Evolutionary conservation across 2,797 vertebrate genomes (phyloP), one percentile per base, ranked within the genome.

Genomic region (Lithobates sylvaticus): DNA sequence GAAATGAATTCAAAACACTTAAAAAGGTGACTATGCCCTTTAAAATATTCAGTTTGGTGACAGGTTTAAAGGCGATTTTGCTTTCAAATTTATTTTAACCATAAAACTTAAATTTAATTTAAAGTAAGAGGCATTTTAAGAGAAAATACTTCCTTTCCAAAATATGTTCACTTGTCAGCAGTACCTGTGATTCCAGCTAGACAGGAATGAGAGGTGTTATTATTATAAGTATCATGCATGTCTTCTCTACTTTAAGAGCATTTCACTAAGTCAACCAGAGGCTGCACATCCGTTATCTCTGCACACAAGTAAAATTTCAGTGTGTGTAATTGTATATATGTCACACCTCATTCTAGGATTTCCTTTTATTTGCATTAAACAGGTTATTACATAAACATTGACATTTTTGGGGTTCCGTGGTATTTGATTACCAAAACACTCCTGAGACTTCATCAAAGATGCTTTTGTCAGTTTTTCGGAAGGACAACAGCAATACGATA

Each of bases 401-500:
- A 81, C 44, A 73, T 23, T 58, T 54, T 47, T 61, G 42, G 65
- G 65, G n/a, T 71, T 81, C 42, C 7, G 44, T 81, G 68, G 44
- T 73, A 71, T 71, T 21, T 34, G 10, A 39, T 81, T 81, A 54
- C 79, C 36, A 10, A 81, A 81, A 36, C 26, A 50, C 69, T 81
- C 27, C n/a, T 73, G 21, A 58, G 69, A 61, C 69, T 32, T 73
- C 42, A 42, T 81, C 32, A 64, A 54, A 54, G 67, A 23, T 21
- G 54, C 27, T 13, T 81, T 61, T 81, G 44, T 81, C 32, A 74
- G 27, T 73, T 36, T 42, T 74, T 58, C 32, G 18, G 54, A 61
- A 73, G 65, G 72, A 42, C 9, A 58, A 58, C 3, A 58, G 54
- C 18, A 61, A 61, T 61, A 6, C n/a, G 80, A 83, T 83, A 70